Conservation (phyloP, 2,797 vertebrate genomes). For the Rhincodon typus region DNA sequence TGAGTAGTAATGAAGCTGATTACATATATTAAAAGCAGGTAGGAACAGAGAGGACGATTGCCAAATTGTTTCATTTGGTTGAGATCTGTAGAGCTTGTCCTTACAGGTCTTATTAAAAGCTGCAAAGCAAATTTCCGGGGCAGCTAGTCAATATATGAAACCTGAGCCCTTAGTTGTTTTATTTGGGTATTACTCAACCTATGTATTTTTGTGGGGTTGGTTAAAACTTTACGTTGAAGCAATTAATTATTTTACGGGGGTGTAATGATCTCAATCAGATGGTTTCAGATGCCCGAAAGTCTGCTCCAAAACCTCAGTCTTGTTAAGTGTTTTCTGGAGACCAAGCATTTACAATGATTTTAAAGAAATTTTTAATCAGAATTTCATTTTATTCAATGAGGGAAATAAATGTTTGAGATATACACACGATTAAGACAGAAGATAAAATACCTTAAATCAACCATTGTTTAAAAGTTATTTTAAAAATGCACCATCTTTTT, state of each 20-base stretch:
- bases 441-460: not conserved
- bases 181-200: not conserved
- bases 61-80: not conserved
- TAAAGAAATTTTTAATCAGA: not conserved
- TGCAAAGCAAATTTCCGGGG: not conserved
- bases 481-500: not conserved
- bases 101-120: not conserved
- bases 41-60: not conserved
- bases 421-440: not conserved
- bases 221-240: not conserved
- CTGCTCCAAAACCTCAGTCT: not conserved
- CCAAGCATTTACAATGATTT: not conserved
- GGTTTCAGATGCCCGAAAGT: slow-evolving; percentile 1
- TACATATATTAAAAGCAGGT: slow-evolving; percentile 33
- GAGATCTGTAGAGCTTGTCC: not conserved
- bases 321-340: not conserved
- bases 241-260: not conserved
- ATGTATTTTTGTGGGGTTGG: slow-evolving; percentile 11
- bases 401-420: not conserved
- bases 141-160: not conserved
- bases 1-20: slow-evolving; percentile 18
- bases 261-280: not conserved
- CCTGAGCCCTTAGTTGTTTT: not conserved
- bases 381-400: not conserved
- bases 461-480: not conserved